Base-by-base conservation (phyloP, 2,888 invertebrate species). In the Drosophila longiperda region DNA sequence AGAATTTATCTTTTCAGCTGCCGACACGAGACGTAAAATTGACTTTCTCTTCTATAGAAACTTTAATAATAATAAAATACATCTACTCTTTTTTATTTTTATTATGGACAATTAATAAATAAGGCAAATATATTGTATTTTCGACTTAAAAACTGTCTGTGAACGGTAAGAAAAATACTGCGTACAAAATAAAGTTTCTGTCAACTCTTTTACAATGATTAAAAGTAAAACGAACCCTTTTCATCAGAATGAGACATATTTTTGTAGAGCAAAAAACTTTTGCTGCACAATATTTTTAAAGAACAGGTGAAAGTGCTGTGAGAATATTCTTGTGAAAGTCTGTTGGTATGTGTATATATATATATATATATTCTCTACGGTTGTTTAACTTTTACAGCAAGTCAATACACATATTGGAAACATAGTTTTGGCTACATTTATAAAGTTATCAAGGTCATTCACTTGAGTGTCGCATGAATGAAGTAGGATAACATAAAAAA, bases 381-480 rank as follows among this genome's bases (percentile, higher is more conserved):
- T 26, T 17, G 17, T n/a, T 55, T 38, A 9, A 32, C 48, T 60
- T 69, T 53, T 33, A 33, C 17, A 20, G 69, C 20, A n/a, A 33
- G 26, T 48, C 32, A 6, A 17, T 38, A 3, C 1, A 23, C 9
- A 7, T 23, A 48, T 29, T 12, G 34, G 20, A 50, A 48, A 38
- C 23, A 34, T 64, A 78, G 67, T 61, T 60, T 38, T 42, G 2
- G 38, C 6, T 32, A 48, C 45, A 71, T 57, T 55, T 36, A 36
- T 38, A 48, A 71, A 55, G 50, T 72, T 62, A 55, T 7, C 76
- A 78, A 77, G 76, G 79, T 78, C 78, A 68, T 58, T 33, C 57
- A 66, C 42, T 77, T 65, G 50, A 57, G 79, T 69, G 59, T 74
- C 50, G 73, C 73, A 64, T 66, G 53, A 66, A 61, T 71, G 64